Conservation (phyloP, 2,113 vertebrate species). For the Diphyllodes magnificus region DNA sequence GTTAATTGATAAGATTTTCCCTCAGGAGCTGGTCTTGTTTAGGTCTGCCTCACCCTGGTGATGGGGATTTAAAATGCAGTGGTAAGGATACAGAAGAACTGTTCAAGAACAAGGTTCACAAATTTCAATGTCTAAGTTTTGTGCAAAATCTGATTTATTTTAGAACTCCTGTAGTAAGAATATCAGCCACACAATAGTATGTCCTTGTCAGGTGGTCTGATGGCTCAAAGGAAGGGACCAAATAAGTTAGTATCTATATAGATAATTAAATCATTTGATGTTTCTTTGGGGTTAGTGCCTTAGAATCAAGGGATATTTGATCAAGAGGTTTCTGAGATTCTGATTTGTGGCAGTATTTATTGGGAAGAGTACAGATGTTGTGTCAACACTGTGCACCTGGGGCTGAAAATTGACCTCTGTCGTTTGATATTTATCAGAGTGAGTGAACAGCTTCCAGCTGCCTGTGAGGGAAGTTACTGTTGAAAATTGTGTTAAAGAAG, state of each 20-base stretch:
- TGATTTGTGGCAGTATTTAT: neutral
- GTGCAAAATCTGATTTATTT: neutral
- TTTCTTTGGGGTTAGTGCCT: neutral
- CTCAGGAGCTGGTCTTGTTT: neutral
- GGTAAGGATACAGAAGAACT: neutral
- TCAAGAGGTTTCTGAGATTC: neutral
- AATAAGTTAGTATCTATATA: neutral
- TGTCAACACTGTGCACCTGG: neutral
- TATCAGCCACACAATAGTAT: no score
- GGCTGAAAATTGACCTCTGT: neutral
- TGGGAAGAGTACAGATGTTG: neutral
- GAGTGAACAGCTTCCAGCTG: neutral
- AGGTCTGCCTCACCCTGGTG: neutral
- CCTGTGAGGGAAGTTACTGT: neutral
- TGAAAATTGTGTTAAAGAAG: neutral
- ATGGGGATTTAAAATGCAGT: neutral
- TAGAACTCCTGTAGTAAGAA: neutral
- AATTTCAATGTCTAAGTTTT: neutral
- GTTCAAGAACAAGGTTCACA: neutral
- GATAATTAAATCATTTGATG: neutral
- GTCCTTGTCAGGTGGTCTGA: neutral
- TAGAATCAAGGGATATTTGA: neutral
- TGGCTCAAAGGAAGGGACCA: neutral
- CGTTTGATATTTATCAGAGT: neutral
- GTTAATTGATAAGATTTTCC: neutral